A percentile compares a stretch with the other conserved stretches of the same genome.
Evolutionary conservation across 30 jellyfish, hydroid and myxozoan species (phyloP).

Genomic region (Aurelia aurita complex sp. Pacific): DNA sequence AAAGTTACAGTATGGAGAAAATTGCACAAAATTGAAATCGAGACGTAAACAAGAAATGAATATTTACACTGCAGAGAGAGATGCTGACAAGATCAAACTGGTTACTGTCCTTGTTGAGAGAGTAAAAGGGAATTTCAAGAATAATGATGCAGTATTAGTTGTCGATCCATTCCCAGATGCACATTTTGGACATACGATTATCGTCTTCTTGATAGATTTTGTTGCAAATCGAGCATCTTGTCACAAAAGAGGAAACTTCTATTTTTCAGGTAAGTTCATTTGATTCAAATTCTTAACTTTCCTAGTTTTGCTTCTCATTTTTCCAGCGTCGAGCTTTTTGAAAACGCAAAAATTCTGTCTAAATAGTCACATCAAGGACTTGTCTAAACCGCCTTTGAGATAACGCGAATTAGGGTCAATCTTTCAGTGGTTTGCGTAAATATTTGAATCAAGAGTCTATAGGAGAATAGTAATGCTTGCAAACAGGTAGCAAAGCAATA

Average conservation of each 20-base stretch:
- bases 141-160: constrained; percentile 81
- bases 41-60: constrained; percentile 60
- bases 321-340: too few relatives aligned
- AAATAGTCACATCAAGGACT: neutral
- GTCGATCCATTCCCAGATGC: constrained; percentile 97
- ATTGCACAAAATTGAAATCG: constrained; percentile 67
- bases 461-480: too few relatives aligned
- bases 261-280: constrained; percentile 20
- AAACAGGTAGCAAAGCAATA: too few relatives aligned
- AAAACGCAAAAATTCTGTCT: neutral
- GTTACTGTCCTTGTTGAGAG: constrained; percentile 54
- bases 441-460: too few relatives aligned
- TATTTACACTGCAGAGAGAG: constrained; percentile 64
- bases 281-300: too few relatives aligned
- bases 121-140: constrained; percentile 63
- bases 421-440: too few relatives aligned
- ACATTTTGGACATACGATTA: constrained; percentile 91
- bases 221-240: constrained; percentile 45
- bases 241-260: constrained; percentile 36
- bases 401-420: too few relatives aligned
- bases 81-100: constrained; percentile 10
- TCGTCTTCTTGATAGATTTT: constrained; percentile 64
- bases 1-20: constrained; percentile 62
- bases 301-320: too few relatives aligned
- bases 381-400: too few relatives aligned